A percentile compares a stretch with the other conserved stretches of the same genome.
These are phyloP conservation scores for Mionectes macconnelli DNA, from an alignment of 2,113 vertebrate species.

Conservation along the genomic window DNA sequence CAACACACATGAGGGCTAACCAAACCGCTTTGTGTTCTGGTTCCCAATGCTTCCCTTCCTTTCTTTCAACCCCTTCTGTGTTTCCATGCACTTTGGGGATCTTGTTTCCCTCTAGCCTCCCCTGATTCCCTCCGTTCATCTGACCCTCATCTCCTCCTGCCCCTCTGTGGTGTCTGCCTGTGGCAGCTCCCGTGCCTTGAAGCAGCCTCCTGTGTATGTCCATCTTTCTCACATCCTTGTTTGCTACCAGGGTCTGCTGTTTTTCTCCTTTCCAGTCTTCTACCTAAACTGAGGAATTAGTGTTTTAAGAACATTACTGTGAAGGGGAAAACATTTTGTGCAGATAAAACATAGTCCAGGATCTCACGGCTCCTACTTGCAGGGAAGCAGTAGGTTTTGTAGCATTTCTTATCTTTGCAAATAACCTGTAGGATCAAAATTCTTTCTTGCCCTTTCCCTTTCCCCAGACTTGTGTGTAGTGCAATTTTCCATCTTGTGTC, in stretches of 20 bases:
- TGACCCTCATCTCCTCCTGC: not conserved
- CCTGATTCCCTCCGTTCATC: fast-evolving
- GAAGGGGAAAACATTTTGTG: not conserved
- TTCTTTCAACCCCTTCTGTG: fast-evolving
- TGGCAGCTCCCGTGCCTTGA: fast-evolving
- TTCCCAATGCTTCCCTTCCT: not conserved
- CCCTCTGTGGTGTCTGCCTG: fast-evolving
- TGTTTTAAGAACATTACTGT: not conserved
- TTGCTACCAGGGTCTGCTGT: not conserved
- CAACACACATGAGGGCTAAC: fast-evolving
- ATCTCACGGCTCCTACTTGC: not conserved
- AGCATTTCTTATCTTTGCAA: not conserved
- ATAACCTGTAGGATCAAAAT: not conserved
- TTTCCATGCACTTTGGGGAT: fast-evolving
- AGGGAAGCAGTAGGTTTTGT: not conserved
- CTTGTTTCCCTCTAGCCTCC: not conserved
- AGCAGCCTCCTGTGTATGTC: not conserved
- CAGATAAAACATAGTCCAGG: not conserved
- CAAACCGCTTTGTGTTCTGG: fast-evolving
- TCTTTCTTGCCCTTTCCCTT: not conserved
- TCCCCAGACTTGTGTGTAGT: not conserved
- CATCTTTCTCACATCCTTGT: not conserved
- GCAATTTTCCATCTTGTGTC: not conserved
- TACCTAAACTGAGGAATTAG: not conserved
- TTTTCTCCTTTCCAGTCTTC: not conserved